These are phyloP conservation scores for Rhagoletis zephyria DNA, from an alignment of 1,140 invertebrate species.

Conservation along the genomic window DNA sequence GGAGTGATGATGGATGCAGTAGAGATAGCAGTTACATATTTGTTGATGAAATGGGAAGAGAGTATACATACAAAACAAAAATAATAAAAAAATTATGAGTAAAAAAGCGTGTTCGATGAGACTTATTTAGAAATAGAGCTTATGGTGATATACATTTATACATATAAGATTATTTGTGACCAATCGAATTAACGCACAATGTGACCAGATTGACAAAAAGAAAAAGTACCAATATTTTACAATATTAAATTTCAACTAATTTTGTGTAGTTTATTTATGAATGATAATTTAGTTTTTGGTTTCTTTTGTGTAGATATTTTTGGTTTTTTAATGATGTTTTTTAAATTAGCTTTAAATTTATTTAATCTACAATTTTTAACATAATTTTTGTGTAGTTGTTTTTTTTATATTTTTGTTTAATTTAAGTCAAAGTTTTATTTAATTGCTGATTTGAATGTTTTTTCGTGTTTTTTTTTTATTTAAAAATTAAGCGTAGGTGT, in stretches of 20 bases:
- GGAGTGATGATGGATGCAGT: not conserved
- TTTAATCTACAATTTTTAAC: not conserved
- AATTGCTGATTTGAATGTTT: conserved; percentile 6
- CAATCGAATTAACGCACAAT: not conserved
- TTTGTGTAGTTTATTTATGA: not conserved
- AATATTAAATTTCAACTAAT: conserved; percentile 3
- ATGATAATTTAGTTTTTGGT: not conserved
- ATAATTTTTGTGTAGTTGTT: conserved; percentile 18
- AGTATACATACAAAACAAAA: not conserved
- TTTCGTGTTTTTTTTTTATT: not conserved
- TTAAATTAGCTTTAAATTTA: not conserved
- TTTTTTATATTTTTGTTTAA: not conserved
- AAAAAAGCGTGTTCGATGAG: not conserved
- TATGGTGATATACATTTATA: not conserved
- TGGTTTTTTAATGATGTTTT: not conserved
- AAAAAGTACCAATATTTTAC: not conserved
- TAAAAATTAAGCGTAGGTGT: not conserved
- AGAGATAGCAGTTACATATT: not conserved
- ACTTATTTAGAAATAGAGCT: not conserved
- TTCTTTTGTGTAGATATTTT: not conserved
- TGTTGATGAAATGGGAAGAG: not conserved
- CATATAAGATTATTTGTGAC: not conserved
- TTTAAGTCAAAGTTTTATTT: conserved; percentile 40
- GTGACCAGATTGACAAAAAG: not conserved
- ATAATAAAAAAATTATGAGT: not conserved